Evolutionary conservation across 2,797 vertebrate species (phyloP), one percentile per base, ranked within the genome.

Genomic region (Pelodytes ibericus): DNA sequence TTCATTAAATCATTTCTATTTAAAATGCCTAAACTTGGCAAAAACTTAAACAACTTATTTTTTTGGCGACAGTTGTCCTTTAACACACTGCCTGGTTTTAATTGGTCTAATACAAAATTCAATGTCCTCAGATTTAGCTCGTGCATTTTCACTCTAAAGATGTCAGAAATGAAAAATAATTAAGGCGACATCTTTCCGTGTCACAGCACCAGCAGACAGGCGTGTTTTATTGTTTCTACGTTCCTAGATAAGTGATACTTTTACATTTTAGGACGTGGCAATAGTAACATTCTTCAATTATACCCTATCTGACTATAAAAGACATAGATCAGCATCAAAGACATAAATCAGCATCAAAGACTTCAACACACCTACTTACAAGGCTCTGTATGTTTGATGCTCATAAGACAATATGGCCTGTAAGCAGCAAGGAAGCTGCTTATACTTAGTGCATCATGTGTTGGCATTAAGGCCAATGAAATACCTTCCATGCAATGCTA

Each of bases 291-390:
- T 29, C 26, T 72, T 72, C 69, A 72, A 61, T 67, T 67, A 72
- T 67, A 53, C 29, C 53, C 69, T 67, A 71, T 60, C 53, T 71
- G 39, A 60, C 75, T 78, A 59, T 66, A 72, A 61, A 60, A 61
- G 18, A 20, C 20, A 53, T 66, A 72, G 72, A 78, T 67, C 62
- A 53, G 75, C 69, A 66, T 72, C 62, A 78, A 78, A 61, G 18
- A 20, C 20, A 53, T 66, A 72, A 77, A 78, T 67, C 62, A 53
- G 75, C 69, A 66, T 72, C 62, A 78, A 78, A 78, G 75, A 27
- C 39, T 72, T 36, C 36, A 49, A 53, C 70, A 78, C 70, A 78
- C 63, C 75, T 78, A 67, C 39, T 78, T 66, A 51, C 69, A 72
- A 72, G 33, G 61, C 39, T 60, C 56, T 29, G 16, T 67, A 41